A percentile compares a stretch with the other conserved stretches of the same genome.
These are phyloP conservation scores for Stigmatopora nigra DNA, from an alignment of 2,113 vertebrate species.

Conservation along the genomic window DNA sequence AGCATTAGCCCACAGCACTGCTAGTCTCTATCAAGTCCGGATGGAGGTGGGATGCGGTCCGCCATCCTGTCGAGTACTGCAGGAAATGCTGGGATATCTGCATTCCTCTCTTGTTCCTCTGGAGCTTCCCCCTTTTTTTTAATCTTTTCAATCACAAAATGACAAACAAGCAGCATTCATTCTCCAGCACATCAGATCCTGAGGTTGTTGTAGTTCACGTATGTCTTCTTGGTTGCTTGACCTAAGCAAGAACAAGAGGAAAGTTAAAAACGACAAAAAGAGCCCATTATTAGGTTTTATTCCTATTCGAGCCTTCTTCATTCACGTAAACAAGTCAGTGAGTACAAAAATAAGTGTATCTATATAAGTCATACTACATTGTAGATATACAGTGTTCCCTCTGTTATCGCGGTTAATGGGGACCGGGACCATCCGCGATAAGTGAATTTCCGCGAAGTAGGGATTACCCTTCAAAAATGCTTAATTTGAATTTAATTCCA, in stretches of 20 bases:
- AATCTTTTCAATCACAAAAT: slow-evolving; percentile 36
- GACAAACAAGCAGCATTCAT: slow-evolving; percentile 33
- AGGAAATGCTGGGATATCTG: slow-evolving; percentile 48
- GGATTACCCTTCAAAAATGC: no score
- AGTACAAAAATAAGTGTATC: no score
- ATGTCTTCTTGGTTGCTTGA: slow-evolving; percentile 70
- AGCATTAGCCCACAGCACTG: slow-evolving; percentile 33
- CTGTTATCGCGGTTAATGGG: no score
- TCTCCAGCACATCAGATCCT: slow-evolving; percentile 62
- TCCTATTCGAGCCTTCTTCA: no score
- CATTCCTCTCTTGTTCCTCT: slow-evolving; percentile 13
- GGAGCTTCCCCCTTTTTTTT: slow-evolving; percentile 13
- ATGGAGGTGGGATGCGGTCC: slow-evolving; percentile 51
- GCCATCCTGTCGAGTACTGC: slow-evolving; percentile 53
- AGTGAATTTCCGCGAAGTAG: no score
- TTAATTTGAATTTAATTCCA: no score
- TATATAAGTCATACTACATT: no score
- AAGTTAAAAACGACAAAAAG: background rate
- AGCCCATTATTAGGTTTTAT: no score
- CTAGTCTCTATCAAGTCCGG: slow-evolving; percentile 43
- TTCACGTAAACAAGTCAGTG: no score
- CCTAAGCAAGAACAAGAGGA: slow-evolving; percentile 37
- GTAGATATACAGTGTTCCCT: no score
- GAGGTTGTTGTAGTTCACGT: slow-evolving; percentile 72
- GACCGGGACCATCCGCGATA: no score